Evolutionary conservation across 1,140 invertebrate genomes (phyloP).

Genomic region (Drosophila sucinea): DNA sequence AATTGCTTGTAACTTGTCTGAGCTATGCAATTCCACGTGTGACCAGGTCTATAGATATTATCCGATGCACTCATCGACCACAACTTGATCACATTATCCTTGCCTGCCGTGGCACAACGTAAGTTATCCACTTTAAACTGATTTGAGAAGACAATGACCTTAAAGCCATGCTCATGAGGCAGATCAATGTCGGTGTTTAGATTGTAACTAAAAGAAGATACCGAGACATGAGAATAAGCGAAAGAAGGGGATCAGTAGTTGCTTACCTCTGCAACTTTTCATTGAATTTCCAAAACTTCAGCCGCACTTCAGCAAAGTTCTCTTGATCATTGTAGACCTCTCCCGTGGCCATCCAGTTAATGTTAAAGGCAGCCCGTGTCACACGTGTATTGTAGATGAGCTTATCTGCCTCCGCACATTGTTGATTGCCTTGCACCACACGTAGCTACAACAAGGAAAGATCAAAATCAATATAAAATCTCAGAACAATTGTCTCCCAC

Average conservation of each 20-base stretch:
- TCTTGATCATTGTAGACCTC: slow-evolving; percentile 87
- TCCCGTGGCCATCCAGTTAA: slow-evolving; percentile 90
- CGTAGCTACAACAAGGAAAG: slow-evolving; percentile 86
- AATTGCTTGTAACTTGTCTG: slow-evolving; percentile 87
- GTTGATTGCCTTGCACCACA: slow-evolving; percentile 89
- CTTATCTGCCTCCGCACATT: slow-evolving; percentile 86
- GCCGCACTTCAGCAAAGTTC: slow-evolving; percentile 86
- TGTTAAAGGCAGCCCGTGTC: slow-evolving; percentile 87
- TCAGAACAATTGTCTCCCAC: slow-evolving; percentile 47
- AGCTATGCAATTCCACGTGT: slow-evolving; percentile 87
- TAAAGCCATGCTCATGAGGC: slow-evolving; percentile 88
- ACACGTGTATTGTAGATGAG: slow-evolving; percentile 89
- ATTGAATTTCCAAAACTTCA: slow-evolving; percentile 92
- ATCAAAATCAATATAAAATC: not conserved
- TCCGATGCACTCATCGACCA: slow-evolving; percentile 86
- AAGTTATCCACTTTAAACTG: slow-evolving; percentile 82
- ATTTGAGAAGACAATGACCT: slow-evolving; percentile 87
- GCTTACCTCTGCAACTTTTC: slow-evolving; percentile 86
- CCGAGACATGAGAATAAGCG: not conserved
- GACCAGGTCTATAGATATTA: slow-evolving; percentile 85
- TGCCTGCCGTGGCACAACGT: slow-evolving; percentile 87
- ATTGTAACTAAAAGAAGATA: slow-evolving; percentile 84
- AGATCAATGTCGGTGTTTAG: slow-evolving; percentile 90
- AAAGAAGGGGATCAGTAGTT: not conserved
- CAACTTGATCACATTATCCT: slow-evolving; percentile 89